Evolutionary conservation across 2,888 invertebrate genomes (phyloP).

Genomic region (Drosophila picticornis): DNA sequence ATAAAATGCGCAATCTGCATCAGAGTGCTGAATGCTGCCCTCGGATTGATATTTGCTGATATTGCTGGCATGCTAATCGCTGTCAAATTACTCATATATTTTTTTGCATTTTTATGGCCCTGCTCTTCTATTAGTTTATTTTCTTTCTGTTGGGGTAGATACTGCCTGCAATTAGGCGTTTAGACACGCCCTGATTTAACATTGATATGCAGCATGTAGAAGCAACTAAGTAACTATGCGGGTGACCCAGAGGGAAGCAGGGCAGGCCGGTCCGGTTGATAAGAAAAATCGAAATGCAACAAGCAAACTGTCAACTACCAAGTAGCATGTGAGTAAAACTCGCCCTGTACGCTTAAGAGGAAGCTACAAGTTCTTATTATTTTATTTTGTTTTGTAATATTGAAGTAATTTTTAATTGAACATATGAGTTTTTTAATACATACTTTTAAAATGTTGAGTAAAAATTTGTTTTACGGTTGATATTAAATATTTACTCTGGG

Average conservation of each 20-base stretch:
- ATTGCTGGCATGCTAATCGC: slow-evolving; percentile 66
- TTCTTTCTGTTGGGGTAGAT: slow-evolving; percentile 11
- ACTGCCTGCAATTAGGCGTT: slow-evolving; percentile 71
- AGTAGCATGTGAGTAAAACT: neutral
- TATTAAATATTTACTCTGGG: neutral
- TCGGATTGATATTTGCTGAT: slow-evolving; percentile 13
- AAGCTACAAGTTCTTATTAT: slow-evolving; percentile 12
- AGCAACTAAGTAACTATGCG: slow-evolving; percentile 40
- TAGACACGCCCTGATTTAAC: slow-evolving; percentile 78
- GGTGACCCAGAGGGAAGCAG: slow-evolving; percentile 16
- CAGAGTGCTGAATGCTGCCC: neutral
- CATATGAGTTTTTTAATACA: too few relatives aligned
- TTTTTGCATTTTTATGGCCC: slow-evolving; percentile 75
- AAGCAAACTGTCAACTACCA: slow-evolving; percentile 8
- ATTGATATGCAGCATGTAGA: slow-evolving; percentile 62
- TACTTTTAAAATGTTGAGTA: neutral
- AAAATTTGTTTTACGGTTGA: neutral
- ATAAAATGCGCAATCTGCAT: slow-evolving; percentile 76
- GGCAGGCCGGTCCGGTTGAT: slow-evolving; percentile 21
- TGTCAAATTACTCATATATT: slow-evolving; percentile 69
- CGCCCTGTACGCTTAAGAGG: neutral
- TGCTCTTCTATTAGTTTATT: slow-evolving; percentile 15
- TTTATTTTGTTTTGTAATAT: too few relatives aligned
- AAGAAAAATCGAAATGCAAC: slow-evolving; percentile 9
- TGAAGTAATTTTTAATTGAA: neutral